Evolutionary conservation across 1,140 invertebrate genomes (phyloP).

Genomic region (Schlechtendalia chinensis): DNA sequence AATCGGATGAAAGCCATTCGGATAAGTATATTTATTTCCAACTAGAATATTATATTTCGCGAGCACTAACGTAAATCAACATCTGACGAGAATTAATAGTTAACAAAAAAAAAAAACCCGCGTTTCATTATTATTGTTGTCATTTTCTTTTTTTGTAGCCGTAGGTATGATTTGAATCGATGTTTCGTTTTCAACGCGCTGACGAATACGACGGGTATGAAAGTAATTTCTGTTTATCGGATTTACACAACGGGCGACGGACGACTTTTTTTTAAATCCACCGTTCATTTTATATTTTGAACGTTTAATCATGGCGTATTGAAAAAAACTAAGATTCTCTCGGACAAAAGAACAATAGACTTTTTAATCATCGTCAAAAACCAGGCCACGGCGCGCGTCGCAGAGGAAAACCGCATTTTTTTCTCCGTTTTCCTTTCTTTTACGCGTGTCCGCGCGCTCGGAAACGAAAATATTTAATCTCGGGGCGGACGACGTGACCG

Average conservation of each 20-base stretch:
- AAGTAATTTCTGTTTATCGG: slow-evolving; percentile 17
- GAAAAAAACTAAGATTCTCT: slow-evolving; percentile 11
- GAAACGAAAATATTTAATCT: slow-evolving; percentile 17
- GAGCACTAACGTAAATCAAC: no score
- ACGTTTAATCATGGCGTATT: slow-evolving; percentile 27
- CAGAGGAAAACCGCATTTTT: slow-evolving; percentile 16
- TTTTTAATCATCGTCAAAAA: slow-evolving; percentile 43
- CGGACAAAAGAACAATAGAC: slow-evolving; percentile 47
- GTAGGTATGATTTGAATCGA: slow-evolving; percentile 5
- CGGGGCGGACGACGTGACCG: not conserved
- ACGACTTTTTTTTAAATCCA: slow-evolving; percentile 21
- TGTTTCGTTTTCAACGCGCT: not conserved
- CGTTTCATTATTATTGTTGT: no score
- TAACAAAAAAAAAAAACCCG: no score
- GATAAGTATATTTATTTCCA: no score
- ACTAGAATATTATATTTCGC: no score
- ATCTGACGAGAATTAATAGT: no score
- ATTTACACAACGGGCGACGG: not conserved
- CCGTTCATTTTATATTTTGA: not conserved
- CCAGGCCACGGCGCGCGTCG: not conserved
- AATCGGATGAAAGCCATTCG: no score
- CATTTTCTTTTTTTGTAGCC: not conserved
- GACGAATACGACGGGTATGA: not conserved
- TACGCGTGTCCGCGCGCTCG: not conserved
- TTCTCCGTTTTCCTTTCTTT: not conserved